Percentiles rank a stretch among this genome's conserved stretches.
phyloP scores from a whole-genome alignment of 2,113 vertebrate genomes.

The Clinocottus analis region DNA sequence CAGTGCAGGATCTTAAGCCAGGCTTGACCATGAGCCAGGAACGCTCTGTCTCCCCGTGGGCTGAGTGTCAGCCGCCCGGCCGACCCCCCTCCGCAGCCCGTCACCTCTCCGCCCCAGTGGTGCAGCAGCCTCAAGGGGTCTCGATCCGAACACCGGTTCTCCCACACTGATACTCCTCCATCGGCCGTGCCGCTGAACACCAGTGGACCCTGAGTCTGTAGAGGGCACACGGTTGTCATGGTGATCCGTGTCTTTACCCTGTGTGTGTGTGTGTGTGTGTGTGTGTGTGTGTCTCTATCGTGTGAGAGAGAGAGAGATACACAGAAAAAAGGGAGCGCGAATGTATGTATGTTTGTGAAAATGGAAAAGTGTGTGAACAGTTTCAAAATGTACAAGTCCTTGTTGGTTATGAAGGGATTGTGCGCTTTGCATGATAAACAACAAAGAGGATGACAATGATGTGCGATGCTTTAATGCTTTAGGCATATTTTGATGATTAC shows the following conservation, averaged over 20 bases:
- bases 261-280: background rate
- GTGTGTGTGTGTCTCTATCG: background rate
- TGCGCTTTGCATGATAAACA: constrained; percentile 64
- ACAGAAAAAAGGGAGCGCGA: background rate
- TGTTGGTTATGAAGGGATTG: constrained; percentile 64
- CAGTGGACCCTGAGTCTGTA: constrained; percentile 84
- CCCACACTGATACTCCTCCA: constrained; percentile 84
- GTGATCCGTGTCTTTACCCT: constrained; percentile 64
- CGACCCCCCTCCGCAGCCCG: constrained; percentile 66
- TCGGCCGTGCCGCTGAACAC: constrained; percentile 83
- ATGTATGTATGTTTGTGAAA: constrained; percentile 39
- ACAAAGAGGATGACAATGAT: constrained; percentile 60
- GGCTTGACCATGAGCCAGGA: constrained; percentile 79
- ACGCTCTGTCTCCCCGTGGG: constrained; percentile 79
- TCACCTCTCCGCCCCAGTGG: constrained; percentile 77
- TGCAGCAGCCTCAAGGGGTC: constrained; percentile 77
- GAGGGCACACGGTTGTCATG: constrained; percentile 73
- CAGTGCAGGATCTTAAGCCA: constrained; percentile 83
- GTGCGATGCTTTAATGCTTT: constrained; percentile 67
- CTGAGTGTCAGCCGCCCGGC: constrained; percentile 77
- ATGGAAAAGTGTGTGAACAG: constrained; percentile 32
- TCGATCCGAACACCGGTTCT: constrained; percentile 63
- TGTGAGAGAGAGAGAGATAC: background rate
- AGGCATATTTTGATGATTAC: constrained; percentile 67
- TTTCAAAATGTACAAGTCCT: constrained; percentile 43